Conservation (phyloP, 2,888 invertebrate genomes). For the Apeira syringaria region DNA sequence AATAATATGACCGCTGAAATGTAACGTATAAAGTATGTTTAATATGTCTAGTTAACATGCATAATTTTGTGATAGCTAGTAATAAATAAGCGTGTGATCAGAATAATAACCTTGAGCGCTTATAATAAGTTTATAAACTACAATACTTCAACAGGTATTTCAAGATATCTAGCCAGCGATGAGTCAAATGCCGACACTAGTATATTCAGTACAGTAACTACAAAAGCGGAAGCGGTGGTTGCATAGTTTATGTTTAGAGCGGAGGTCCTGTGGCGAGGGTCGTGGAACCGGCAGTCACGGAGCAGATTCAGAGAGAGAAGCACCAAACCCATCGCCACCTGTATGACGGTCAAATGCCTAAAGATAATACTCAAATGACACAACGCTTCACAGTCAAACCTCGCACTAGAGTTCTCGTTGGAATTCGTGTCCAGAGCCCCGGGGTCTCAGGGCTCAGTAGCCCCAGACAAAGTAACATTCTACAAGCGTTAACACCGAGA, state of each 20-base stretch:
- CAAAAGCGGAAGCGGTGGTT: constrained; percentile 87
- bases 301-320: constrained; percentile 89
- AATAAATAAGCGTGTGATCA: too few relatives aligned
- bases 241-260: constrained; percentile 88
- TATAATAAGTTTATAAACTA: background rate
- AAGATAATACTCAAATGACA: background rate
- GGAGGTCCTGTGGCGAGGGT: constrained; percentile 86
- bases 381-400: too few relatives aligned
- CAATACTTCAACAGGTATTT: constrained; percentile 43
- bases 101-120: too few relatives aligned
- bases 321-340: constrained; percentile 90
- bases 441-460: too few relatives aligned
- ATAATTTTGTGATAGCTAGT: too few relatives aligned
- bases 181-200: constrained; percentile 92
- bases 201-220: constrained; percentile 89
- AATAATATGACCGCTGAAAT: too few relatives aligned
- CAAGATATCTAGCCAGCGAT: constrained; percentile 81
- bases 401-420: too few relatives aligned
- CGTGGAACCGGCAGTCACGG: constrained; percentile 90
- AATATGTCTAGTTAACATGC: too few relatives aligned
- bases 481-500: too few relatives aligned
- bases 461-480: too few relatives aligned
- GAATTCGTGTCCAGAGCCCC: too few relatives aligned
- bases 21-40: too few relatives aligned
- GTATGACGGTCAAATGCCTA: constrained; percentile 26